Evolutionary conservation across 2,888 invertebrate species (phyloP).

Genomic region (Megamerina dolium): DNA sequence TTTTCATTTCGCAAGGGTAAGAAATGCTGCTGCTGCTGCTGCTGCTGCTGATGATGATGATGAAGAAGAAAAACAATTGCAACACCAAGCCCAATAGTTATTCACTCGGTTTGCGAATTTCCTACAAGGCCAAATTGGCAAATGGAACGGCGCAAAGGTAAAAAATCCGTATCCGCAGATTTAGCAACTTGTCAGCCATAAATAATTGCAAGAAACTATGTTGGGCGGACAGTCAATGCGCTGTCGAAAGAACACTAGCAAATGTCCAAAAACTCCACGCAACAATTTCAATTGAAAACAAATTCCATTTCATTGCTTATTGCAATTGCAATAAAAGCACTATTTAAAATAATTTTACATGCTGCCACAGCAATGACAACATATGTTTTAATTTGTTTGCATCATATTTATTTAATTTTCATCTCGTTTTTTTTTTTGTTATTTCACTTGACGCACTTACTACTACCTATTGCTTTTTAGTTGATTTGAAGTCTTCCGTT

Average conservation of each 20-base stretch:
- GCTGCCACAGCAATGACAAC: conserved; percentile 11
- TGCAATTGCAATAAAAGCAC: conserved; percentile 15
- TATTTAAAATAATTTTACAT: conserved; percentile 23
- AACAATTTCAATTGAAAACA: conserved; percentile 1
- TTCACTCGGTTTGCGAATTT: neutral
- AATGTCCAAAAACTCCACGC: too few species aligned
- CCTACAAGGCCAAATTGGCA: conserved; percentile 17
- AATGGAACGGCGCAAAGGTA: too few species aligned
- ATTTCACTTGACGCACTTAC: too few species aligned
- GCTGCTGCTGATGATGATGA: too few species aligned
- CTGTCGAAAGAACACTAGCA: too few species aligned
- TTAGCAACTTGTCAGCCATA: conserved; percentile 32
- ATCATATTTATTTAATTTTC: conserved; percentile 19
- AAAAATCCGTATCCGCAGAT: too few species aligned
- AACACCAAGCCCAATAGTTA: too few species aligned
- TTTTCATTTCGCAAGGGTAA: neutral
- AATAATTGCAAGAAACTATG: conserved; percentile 32
- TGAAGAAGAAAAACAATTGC: too few species aligned
- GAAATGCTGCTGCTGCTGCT: too few species aligned
- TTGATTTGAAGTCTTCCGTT: too few species aligned
- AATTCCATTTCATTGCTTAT: neutral
- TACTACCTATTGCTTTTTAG: too few species aligned
- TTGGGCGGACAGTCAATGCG: conserved; percentile 27
- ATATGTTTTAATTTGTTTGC: conserved; percentile 22
- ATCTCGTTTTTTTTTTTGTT: conserved; percentile 9